These are phyloP conservation scores for Pygmarrhopalites habei DNA, from an alignment of 1,140 invertebrate genomes.

Conservation along the genomic window DNA sequence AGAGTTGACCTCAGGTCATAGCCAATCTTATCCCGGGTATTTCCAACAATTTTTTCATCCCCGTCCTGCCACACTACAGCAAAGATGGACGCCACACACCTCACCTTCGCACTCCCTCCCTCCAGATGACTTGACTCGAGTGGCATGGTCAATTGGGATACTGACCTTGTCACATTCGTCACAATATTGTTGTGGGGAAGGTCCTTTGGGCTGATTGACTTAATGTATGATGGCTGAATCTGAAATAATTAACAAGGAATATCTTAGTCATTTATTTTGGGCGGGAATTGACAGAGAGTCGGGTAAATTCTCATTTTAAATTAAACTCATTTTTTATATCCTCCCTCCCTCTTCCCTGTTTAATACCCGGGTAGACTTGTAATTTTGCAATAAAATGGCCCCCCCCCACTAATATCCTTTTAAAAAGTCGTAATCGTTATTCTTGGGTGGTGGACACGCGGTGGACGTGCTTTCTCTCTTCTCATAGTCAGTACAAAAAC, in stretches of 20 bases:
- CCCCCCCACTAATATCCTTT: no score
- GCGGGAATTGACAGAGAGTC: no score
- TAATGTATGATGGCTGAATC: not conserved
- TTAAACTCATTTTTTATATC: no score
- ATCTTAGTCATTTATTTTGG: no score
- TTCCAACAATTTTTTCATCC: slow-evolving; percentile 31
- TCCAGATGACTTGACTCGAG: slow-evolving; percentile 34
- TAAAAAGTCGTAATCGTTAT: no score
- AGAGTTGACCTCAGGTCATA: slow-evolving; percentile 10
- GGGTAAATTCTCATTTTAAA: no score
- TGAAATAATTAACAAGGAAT: not conserved
- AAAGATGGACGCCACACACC: slow-evolving; percentile 31
- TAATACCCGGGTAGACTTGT: no score
- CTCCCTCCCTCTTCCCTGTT: no score
- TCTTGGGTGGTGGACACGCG: no score
- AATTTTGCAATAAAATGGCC: no score
- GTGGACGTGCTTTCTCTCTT: no score
- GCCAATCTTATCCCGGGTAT: slow-evolving; percentile 13
- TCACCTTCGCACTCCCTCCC: slow-evolving; percentile 33
- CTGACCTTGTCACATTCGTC: slow-evolving; percentile 18
- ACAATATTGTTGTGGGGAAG: not conserved
- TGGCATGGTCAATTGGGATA: slow-evolving; percentile 20
- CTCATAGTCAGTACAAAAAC: no score
- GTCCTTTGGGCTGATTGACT: slow-evolving; percentile 11
- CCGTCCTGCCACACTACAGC: slow-evolving; percentile 34